Evolutionary conservation across 2,113 vertebrate species (phyloP).

Genomic region (Fregetta grallaria): DNA sequence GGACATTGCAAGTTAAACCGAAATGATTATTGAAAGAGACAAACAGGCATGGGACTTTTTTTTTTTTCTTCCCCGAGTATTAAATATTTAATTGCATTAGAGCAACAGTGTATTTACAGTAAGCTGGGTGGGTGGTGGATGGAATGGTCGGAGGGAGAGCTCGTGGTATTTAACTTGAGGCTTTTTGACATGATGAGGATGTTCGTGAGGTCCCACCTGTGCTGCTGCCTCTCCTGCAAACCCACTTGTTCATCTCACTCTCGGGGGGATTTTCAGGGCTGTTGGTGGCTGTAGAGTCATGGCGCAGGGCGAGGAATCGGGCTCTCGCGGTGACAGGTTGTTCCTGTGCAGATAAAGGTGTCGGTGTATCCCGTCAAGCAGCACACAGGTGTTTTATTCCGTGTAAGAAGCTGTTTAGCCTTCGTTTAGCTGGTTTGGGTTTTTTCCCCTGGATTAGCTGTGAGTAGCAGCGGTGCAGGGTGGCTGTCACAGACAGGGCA

Average conservation of each 20-base stretch:
- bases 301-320: fast-evolving
- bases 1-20: neutral
- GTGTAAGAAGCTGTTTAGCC: fast-evolving
- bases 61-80: neutral
- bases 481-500: fast-evolving
- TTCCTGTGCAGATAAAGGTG: neutral
- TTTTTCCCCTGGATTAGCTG: fast-evolving
- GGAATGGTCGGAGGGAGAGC: neutral
- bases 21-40: neutral
- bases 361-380: neutral
- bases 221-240: neutral
- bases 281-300: neutral
- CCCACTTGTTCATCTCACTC: neutral
- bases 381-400: neutral
- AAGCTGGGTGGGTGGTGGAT: neutral
- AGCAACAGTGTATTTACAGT: constrained; percentile 36
- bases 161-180: neutral
- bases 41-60: neutral
- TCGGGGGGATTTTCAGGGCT: neutral
- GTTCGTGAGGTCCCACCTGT: neutral
- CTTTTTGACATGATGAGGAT: neutral
- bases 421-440: neutral
- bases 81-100: constrained; percentile 54
- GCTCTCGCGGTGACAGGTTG: neutral
- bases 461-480: neutral